phyloP scores from a whole-genome alignment of 1,140 invertebrate species.

The Apis mellifera region Amel_HAv3.1 CM009942.2:1394001-1394500 shows the following conservation, averaged over 20 bases:
- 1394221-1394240: background rate
- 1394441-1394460: background rate
- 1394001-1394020: background rate
- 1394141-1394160: background rate
- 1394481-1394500: too few relatives aligned
- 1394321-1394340: slow-evolving; percentile 14
- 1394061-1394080: background rate
- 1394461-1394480: background rate
- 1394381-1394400: background rate
- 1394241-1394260: background rate
- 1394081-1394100: too few relatives aligned
- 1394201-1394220: background rate
- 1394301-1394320: slow-evolving; percentile 20
- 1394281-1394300: background rate
- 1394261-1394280: background rate
- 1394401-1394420: too few relatives aligned
- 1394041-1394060: background rate
- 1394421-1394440: background rate
- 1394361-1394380: background rate
- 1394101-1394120: background rate
- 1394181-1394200: background rate
- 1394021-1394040: background rate
- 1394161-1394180: slow-evolving; percentile 2
- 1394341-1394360: background rate
- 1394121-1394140: background rate